Base-by-base conservation (phyloP, 2,888 invertebrate species). In the Cyrtodaria siliqua region DNA sequence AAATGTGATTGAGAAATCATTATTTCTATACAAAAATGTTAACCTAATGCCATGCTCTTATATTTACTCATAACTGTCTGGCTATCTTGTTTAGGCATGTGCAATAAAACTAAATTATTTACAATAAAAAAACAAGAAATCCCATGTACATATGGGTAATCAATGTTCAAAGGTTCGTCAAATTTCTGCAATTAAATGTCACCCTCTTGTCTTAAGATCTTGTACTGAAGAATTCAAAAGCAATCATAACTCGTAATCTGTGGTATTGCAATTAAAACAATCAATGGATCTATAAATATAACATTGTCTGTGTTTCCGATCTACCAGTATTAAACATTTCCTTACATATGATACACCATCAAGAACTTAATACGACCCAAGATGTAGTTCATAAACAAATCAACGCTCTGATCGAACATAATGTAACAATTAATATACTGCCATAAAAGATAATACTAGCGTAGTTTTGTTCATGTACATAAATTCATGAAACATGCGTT, bases 221-320 rank as follows among this genome's bases (percentile, higher is more conserved):
- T 16, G 9, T 20, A 44, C n/a, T 18, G 20, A 18, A 16, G 16
- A 9, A 6, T 18, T 20, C 44, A 44, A 44, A 44, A 16, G 20
- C n/a, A 50, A 50, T 20, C 23, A 50, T 23, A 1, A 9, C n/a
- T 3, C 50, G 50, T 24, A 59, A 67, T 67, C 60, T 56, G 38
- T 42, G 40, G 33, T 33, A 56, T 53, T 47, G 50, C 52, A 73
- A 23, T 53, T 62, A 62, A 62, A 77, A 77, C 77, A 71, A 77
- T 77, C 70, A 59, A 62, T 62, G 62, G 44, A 66, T 66, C 72
- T n/a, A 59, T 38, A 44, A 38, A 55, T 66, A 66, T 52, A 38
- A 55, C 61, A 61, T 61, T 72, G 66, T 72, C 66, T 40, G 40
- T 53, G 40, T 55, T 55, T 72, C 53, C 61, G 61, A 72, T 72